These are phyloP conservation scores for Paelopatides confundens DNA, from an alignment of 53 echinoderm and acorn worm species.

Conservation along the genomic window DNA sequence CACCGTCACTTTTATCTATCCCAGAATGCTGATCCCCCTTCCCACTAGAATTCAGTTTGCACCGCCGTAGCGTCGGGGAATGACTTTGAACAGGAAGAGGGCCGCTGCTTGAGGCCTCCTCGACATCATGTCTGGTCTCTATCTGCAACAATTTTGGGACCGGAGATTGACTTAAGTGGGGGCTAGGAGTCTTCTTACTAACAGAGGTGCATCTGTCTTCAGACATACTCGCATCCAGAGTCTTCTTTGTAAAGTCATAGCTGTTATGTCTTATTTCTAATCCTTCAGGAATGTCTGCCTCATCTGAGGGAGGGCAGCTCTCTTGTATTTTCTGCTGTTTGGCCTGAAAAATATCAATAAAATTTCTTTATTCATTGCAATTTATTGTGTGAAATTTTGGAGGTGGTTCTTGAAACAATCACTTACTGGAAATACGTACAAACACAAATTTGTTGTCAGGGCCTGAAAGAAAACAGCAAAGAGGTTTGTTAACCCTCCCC, in stretches of 20 bases:
- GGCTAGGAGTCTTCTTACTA: conserved; percentile 68
- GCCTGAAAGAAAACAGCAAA: neutral
- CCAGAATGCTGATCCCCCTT: neutral
- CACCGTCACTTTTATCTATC: neutral
- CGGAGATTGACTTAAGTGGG: conserved; percentile 34
- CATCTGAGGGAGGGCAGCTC: neutral
- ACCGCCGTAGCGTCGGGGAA: conserved; percentile 59
- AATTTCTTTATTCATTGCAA: neutral
- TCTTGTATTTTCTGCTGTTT: conserved; percentile 38
- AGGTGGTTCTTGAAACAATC: too few relatives aligned
- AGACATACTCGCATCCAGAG: conserved; percentile 16
- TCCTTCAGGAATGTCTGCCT: neutral
- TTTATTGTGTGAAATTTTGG: too few relatives aligned
- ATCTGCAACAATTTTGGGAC: neutral
- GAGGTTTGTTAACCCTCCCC: too few relatives aligned
- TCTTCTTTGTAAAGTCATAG: conserved; percentile 20
- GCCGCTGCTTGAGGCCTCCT: neutral
- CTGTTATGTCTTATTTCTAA: neutral
- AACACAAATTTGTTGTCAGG: too few relatives aligned
- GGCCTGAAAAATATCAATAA: neutral
- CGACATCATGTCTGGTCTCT: neutral
- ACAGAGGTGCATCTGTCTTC: conserved; percentile 46
- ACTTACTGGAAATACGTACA: too few relatives aligned
- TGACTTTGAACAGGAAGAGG: conserved; percentile 52
- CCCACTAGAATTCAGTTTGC: conserved; percentile 52